Evolutionary conservation across 2,113 vertebrate genomes (phyloP).

Genomic region (Lontra canadensis): DNA sequence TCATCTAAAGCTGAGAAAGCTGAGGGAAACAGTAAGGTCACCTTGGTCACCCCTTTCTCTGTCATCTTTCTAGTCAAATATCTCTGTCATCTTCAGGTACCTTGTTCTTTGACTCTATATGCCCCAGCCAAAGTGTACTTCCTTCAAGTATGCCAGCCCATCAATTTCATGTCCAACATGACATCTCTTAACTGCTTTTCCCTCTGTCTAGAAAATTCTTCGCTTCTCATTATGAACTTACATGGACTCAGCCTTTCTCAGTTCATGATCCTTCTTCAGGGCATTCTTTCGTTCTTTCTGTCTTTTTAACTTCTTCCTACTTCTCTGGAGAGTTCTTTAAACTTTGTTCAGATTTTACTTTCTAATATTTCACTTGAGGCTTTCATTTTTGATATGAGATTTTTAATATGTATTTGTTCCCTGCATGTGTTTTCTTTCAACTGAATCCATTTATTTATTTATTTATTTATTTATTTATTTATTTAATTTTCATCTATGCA

Average conservation of each 20-base stretch:
- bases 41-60: not conserved
- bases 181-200: not conserved
- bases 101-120: not conserved
- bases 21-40: not conserved
- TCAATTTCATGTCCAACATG: not conserved
- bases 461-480: not conserved
- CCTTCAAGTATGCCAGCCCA: fast-evolving
- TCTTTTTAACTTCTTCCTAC: not conserved
- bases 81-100: not conserved
- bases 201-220: not conserved
- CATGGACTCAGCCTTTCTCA: not conserved
- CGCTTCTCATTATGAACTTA: not conserved
- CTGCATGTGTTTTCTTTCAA: not conserved
- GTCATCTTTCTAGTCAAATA: not conserved
- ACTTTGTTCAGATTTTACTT: not conserved
- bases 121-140: not conserved
- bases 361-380: not conserved
- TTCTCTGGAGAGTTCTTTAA: not conserved
- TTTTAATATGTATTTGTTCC: not conserved
- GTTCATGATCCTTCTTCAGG: not conserved
- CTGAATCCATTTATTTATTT: not conserved
- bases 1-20: not conserved
- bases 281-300: not conserved
- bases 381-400: not conserved
- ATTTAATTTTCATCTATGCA: not conserved